Evolutionary conservation across 1,140 invertebrate species (phyloP).

Genomic region (Phthorimaea operculella): DNA sequence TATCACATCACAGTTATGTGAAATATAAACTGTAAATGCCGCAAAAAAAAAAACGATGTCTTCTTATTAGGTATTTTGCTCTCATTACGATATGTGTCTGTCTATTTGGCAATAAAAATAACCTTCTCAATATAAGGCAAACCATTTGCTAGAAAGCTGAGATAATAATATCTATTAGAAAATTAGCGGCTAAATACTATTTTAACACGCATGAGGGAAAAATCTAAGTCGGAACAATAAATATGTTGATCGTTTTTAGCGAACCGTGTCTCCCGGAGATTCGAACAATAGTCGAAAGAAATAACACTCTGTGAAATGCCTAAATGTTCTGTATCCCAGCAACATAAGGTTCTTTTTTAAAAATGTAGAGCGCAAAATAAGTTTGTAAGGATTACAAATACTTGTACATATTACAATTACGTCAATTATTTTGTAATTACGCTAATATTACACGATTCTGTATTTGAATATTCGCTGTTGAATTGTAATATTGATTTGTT

Average conservation of each 20-base stretch:
- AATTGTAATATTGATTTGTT: background rate
- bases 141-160: too few species aligned
- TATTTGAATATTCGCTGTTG: background rate
- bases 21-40: too few species aligned
- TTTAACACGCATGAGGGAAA: slow-evolving; percentile 23
- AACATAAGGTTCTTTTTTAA: too few species aligned
- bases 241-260: slow-evolving; percentile 47
- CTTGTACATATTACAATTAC: background rate
- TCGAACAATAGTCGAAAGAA: slow-evolving; percentile 27
- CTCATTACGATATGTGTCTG: too few species aligned
- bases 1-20: too few species aligned
- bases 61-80: too few species aligned
- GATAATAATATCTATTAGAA: too few species aligned
- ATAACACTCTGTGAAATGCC: slow-evolving; percentile 16
- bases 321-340: too few species aligned
- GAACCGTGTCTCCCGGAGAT: slow-evolving; percentile 51
- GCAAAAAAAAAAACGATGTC: too few species aligned
- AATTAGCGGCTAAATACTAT: too few species aligned
- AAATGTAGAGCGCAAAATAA: background rate
- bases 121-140: too few species aligned
- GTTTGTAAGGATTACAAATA: background rate
- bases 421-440: background rate
- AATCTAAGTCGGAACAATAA: background rate
- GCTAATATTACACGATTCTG: background rate
- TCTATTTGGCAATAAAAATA: too few species aligned